Evolutionary conservation across 2,888 invertebrate species (phyloP).

Genomic region (Sinodicranocentrus sp.): DNA sequence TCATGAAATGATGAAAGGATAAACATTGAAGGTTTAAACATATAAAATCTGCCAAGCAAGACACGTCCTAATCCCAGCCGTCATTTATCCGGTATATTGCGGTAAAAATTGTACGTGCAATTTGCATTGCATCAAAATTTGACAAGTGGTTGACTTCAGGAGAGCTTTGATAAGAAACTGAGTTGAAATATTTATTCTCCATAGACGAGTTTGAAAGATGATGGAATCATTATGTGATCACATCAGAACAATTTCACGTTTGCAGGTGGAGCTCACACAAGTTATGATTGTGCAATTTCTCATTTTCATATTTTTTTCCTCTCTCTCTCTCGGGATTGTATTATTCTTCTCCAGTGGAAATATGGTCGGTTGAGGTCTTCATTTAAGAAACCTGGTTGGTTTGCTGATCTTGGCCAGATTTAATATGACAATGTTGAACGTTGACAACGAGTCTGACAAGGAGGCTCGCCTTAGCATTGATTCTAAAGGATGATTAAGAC

Average conservation of each 20-base stretch:
- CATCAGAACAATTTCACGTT: background rate
- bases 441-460: too few species aligned
- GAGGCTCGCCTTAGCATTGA: too few species aligned
- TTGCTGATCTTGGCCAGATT: background rate
- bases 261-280: conserved; percentile 1
- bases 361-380: too few species aligned
- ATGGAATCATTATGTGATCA: conserved; percentile 10
- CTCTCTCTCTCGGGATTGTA: too few species aligned
- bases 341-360: too few species aligned
- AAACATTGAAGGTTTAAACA: background rate
- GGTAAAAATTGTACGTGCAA: background rate
- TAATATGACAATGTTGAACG: background rate
- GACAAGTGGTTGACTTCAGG: conserved; percentile 47
- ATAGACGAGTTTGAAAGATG: background rate
- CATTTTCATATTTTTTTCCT: too few species aligned
- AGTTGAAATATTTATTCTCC: background rate
- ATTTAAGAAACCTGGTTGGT: background rate
- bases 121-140: conserved; percentile 27
- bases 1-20: conserved; percentile 20
- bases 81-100: background rate
- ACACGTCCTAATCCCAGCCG: conserved; percentile 12
- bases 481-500: too few species aligned
- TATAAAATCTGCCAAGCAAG: conserved; percentile 51
- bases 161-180: background rate
- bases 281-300: background rate